phyloP scores from a whole-genome alignment of 2,797 vertebrate genomes.

The Notoglanidium macrostoma region DNA sequence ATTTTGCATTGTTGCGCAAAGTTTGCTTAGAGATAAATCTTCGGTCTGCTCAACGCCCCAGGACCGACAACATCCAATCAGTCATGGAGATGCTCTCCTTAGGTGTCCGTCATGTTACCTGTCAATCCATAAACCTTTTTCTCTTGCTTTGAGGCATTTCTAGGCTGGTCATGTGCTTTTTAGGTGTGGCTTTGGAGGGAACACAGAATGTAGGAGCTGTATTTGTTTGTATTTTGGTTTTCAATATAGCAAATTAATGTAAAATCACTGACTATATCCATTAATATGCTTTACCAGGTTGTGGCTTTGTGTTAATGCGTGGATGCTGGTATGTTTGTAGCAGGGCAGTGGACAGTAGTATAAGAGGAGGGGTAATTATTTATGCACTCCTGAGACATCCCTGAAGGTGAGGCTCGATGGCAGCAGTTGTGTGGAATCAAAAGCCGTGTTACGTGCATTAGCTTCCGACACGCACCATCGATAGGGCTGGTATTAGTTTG shows the following conservation, averaged over 20 bases:
- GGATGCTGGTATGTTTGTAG: neutral
- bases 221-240: neutral
- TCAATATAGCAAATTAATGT: neutral
- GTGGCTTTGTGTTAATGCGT: neutral
- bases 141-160: slow-evolving; percentile 14
- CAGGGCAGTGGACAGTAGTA: neutral
- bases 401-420: slow-evolving; percentile 82
- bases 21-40: neutral
- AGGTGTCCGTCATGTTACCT: slow-evolving; percentile 25
- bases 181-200: neutral
- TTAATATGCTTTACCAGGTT: neutral
- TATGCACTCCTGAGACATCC: slow-evolving; percentile 59
- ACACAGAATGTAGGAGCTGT: neutral
- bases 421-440: slow-evolving; percentile 86
- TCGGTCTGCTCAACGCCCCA: neutral
- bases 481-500: slow-evolving; percentile 90
- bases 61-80: slow-evolving; percentile 20
- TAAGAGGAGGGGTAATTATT: slow-evolving; percentile 79
- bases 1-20: neutral
- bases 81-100: slow-evolving; percentile 2
- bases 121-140: slow-evolving; percentile 24
- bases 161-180: slow-evolving; percentile 18
- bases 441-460: slow-evolving; percentile 82
- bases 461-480: slow-evolving; percentile 83
- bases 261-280: neutral